Percentiles rank a stretch among this genome's conserved stretches.
Conservation (phyloP, 1,140 invertebrate species). For the Cydia fagiglandana region DNA sequence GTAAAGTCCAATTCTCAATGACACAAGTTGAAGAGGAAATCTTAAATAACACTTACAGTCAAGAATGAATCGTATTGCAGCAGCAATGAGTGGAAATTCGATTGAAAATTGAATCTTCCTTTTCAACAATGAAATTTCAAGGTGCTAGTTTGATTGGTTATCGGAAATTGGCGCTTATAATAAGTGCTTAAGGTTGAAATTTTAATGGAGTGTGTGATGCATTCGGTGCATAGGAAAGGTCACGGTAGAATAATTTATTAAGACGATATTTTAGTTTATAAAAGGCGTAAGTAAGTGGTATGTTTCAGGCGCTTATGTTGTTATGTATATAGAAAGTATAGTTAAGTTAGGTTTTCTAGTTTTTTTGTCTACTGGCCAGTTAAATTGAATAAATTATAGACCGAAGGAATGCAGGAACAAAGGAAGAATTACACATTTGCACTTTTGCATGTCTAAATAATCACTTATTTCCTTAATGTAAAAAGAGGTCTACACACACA, state of each 20-base stretch:
- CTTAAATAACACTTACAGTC: background rate
- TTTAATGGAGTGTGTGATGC: background rate
- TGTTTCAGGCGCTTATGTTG: background rate
- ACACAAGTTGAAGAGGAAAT: background rate
- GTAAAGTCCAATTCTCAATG: background rate
- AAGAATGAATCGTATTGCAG: conserved; percentile 4
- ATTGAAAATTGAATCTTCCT: conserved; percentile 13
- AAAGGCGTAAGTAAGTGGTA: background rate
- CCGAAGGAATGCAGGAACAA: background rate
- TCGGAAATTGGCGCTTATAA: background rate
- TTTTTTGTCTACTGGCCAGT: background rate
- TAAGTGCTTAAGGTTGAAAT: background rate
- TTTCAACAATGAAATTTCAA: background rate
- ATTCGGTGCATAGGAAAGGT: conserved; percentile 10
- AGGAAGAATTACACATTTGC: background rate
- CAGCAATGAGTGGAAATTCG: background rate
- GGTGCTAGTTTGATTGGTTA: background rate
- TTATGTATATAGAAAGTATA: background rate
- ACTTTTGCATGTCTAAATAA: background rate
- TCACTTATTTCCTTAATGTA: background rate
- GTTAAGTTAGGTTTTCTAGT: background rate
- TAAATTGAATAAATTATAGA: conserved; percentile 6
- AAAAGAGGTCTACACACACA: too few species aligned
- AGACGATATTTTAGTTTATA: background rate
- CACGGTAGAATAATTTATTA: background rate